Evolutionary conservation across 2,797 vertebrate species (phyloP), one percentile per base, ranked within the genome.

Genomic region (Mastacembelus armatus): DNA sequence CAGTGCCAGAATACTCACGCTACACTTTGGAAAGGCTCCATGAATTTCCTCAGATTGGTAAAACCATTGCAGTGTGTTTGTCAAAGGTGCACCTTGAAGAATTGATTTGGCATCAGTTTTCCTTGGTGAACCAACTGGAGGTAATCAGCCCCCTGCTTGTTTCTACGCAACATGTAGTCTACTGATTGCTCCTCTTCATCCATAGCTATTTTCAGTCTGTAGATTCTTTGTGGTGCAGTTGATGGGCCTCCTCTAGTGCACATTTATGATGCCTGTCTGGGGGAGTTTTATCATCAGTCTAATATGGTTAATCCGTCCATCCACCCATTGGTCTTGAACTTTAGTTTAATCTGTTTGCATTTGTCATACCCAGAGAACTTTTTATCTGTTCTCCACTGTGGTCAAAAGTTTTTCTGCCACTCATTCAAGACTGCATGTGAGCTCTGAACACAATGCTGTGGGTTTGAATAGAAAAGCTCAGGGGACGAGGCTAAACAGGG

Each of bases 171-270:
- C 86, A 69, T 80, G 89, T 24, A 43, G 80, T 77, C 73, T 55
- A 36, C 81, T 89, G 88, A 89, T 89, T 89, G 84, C 78, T 79
- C 60, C 71, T 83, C 72, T 80, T 76, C 70, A 79, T 49, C 74
- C 30, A 45, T 72, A 59, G 78, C 51, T 80, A 81, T 87, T 84
- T 83, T 66, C 74, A 65, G 47, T 56, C 69, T 40, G 66, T 14
- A 18, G 48, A 43, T 27, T 68, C 47, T 80, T 55, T 58, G 45
- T 54, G 71, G 40, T 26, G 50, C 60, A 44, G 47, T 26, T 71
- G 74, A 81, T 74, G 63, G 63, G 74, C 51, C 38, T 62, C 81
- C 61, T 60, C 27, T 35, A 24, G 78, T 51, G 58, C 43, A 60
- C 64, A 54, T 59, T 63, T 19, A 19, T 10, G 51, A 77, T n/a